These are phyloP conservation scores for Aplocera efformata DNA, from an alignment of 2,888 invertebrate genomes.

Conservation along the genomic window DNA sequence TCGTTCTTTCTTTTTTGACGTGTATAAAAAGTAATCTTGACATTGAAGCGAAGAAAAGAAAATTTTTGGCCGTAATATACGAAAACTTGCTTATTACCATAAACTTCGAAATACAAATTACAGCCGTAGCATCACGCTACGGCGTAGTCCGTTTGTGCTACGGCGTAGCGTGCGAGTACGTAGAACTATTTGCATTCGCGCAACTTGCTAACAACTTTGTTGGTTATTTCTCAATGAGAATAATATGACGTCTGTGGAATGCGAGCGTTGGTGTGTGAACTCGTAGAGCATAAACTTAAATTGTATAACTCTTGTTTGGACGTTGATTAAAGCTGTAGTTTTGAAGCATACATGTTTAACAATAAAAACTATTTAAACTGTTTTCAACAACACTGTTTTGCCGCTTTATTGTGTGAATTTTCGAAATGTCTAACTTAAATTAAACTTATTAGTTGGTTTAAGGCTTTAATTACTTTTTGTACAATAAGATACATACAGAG, in stretches of 20 bases:
- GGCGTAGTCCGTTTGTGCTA: conserved; percentile 16
- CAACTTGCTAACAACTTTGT: conserved; percentile 21
- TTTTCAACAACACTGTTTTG: too few relatives aligned
- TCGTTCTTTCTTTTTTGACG: too few relatives aligned
- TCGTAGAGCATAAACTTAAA: conserved; percentile 10
- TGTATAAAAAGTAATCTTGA: too few relatives aligned
- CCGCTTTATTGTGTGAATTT: too few relatives aligned
- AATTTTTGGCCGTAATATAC: conserved; percentile 9
- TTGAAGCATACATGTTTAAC: too few relatives aligned
- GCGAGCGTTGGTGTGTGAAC: conserved; percentile 2
- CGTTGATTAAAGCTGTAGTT: background rate
- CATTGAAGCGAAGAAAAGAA: too few relatives aligned
- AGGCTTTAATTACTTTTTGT: too few relatives aligned
- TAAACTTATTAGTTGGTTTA: too few relatives aligned
- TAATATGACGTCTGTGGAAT: conserved; percentile 16
- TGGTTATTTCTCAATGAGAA: conserved; percentile 21
- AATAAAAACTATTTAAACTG: too few relatives aligned
- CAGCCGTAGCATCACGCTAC: conserved; percentile 25
- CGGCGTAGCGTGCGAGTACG: conserved; percentile 12
- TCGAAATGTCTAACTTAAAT: too few relatives aligned
- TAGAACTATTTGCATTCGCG: conserved; percentile 18
- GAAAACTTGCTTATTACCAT: conserved; percentile 26
- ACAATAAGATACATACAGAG: too few relatives aligned
- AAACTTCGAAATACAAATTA: conserved; percentile 20
- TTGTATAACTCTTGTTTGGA: conserved; percentile 3